Evolutionary conservation across 2,113 vertebrate genomes (phyloP).

Genomic region (Elaphurus davidianus): DNA sequence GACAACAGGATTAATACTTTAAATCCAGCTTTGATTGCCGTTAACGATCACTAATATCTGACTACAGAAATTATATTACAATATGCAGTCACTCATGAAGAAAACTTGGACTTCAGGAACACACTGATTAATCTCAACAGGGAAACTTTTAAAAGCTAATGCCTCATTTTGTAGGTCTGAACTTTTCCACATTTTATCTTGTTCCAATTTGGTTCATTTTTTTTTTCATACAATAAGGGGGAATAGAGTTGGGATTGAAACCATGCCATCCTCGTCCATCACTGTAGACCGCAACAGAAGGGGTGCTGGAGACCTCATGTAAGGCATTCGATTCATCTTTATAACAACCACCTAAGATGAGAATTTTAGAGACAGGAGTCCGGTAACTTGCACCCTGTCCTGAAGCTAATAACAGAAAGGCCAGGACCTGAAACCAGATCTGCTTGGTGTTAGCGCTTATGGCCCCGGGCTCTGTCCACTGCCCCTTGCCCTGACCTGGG

Average conservation of each 20-base stretch:
- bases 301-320: background rate
- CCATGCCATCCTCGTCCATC: background rate
- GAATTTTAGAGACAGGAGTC: background rate
- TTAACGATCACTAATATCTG: background rate
- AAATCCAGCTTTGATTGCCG: background rate
- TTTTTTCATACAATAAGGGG: background rate
- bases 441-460: background rate
- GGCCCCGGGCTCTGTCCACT: accelerated
- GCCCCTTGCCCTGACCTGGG: background rate
- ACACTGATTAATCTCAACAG: background rate
- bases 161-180: background rate
- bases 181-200: background rate
- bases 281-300: background rate
- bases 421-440: background rate
- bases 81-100: background rate
- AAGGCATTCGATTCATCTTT: background rate
- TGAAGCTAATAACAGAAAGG: background rate
- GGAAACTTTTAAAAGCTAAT: conserved; percentile 12
- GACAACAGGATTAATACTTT: background rate
- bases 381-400: background rate
- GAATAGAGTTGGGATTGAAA: background rate
- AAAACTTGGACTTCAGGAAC: background rate
- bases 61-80: background rate
- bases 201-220: background rate
- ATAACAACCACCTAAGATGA: background rate